Evolutionary conservation across 2,113 vertebrate species (phyloP).

Genomic region (Lanius collurio): DNA sequence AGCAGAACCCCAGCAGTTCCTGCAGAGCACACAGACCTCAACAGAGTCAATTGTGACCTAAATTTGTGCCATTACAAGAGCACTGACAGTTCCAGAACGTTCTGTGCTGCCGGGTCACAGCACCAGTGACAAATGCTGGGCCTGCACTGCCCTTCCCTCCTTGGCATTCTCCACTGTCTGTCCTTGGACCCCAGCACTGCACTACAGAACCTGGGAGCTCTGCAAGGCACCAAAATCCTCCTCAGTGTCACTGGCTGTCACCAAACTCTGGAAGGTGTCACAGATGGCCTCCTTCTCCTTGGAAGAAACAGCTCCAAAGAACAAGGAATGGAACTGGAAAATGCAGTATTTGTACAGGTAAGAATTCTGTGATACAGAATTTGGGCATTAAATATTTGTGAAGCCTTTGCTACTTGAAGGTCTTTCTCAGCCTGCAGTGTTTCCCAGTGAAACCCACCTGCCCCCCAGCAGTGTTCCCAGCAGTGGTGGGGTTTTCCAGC

Average conservation of each 20-base stretch:
- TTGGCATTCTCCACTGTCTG: accelerated
- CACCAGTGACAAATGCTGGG: neutral
- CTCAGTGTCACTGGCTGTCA: slow-evolving; percentile 80
- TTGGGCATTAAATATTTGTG: neutral
- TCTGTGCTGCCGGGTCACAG: neutral
- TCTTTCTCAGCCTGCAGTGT: accelerated
- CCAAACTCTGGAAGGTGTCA: slow-evolving; percentile 66
- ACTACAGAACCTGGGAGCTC: slow-evolving; percentile 12
- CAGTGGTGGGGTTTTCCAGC: neutral
- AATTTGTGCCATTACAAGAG: neutral
- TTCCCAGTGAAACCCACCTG: neutral
- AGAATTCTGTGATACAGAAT: neutral
- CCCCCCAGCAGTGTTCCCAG: neutral
- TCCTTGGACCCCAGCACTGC: accelerated
- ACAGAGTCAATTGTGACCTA: accelerated
- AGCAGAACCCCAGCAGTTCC: neutral
- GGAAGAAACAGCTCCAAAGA: slow-evolving; percentile 84
- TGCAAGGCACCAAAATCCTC: slow-evolving; percentile 37
- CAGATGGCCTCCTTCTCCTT: neutral
- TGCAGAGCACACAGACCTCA: neutral
- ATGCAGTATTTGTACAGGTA: neutral
- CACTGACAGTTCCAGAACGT: neutral
- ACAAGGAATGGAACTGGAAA: slow-evolving; percentile 83
- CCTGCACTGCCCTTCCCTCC: neutral
- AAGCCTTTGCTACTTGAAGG: neutral